Conservation (phyloP, 2,888 invertebrate genomes). For the Drosophila anomelani region DNA sequence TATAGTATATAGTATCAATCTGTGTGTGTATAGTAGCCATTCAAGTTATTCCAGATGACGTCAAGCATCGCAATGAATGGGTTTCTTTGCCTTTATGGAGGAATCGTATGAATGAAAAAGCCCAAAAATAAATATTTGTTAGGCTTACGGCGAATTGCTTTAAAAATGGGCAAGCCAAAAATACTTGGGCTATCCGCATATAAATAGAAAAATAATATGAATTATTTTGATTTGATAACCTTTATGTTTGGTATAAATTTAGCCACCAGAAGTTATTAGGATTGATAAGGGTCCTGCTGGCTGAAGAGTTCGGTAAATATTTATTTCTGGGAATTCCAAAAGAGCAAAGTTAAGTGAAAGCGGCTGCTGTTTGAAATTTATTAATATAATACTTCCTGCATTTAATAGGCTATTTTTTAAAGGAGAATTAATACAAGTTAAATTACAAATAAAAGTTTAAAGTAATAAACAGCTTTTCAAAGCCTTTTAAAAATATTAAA, state of each 20-base stretch:
- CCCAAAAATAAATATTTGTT: constrained; percentile 34
- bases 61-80: constrained; percentile 40
- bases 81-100: constrained; percentile 22
- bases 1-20: neutral
- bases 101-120: constrained; percentile 24
- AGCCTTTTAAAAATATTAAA: neutral
- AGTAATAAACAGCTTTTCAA: neutral
- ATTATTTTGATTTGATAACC: constrained; percentile 13
- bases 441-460: neutral
- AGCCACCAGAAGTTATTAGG: neutral
- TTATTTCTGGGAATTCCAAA: neutral
- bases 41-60: constrained; percentile 33
- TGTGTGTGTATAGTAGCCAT: constrained; percentile 10
- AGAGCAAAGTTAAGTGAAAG: too few relatives aligned
- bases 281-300: constrained; percentile 26
- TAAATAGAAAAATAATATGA: constrained; percentile 3
- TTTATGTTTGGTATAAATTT: constrained; percentile 1
- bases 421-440: neutral
- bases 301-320: neutral
- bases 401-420: neutral
- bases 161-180: constrained; percentile 12
- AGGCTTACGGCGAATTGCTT: neutral
- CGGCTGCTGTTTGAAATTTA: neutral
- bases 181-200: neutral
- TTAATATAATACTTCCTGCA: neutral